phyloP scores from a whole-genome alignment of 2,113 vertebrate genomes.

The Rhinichthys klamathensis region DNA sequence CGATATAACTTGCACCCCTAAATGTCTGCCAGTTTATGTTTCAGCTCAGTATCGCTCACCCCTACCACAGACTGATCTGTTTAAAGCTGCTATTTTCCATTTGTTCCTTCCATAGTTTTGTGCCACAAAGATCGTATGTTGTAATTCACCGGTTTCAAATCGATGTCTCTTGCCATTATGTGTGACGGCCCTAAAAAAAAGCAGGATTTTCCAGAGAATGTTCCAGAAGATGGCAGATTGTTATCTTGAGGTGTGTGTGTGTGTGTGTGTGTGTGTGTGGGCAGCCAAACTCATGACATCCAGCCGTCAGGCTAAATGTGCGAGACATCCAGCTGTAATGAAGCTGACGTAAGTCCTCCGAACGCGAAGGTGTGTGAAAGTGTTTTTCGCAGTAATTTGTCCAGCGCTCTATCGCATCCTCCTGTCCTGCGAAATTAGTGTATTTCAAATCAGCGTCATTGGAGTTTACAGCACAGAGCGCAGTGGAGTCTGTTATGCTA shows the following conservation, averaged over 20 bases:
- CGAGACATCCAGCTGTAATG: slow-evolving; percentile 38
- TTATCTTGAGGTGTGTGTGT: slow-evolving; percentile 60
- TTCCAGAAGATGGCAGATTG: slow-evolving; percentile 52
- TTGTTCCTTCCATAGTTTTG: slow-evolving; percentile 1
- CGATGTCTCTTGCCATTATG: slow-evolving; percentile 11
- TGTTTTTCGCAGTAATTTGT: slow-evolving; percentile 25
- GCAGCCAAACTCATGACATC: neutral
- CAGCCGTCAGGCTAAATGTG: slow-evolving; percentile 17
- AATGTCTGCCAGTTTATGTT: neutral
- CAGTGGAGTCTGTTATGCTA: neutral
- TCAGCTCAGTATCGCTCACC: neutral
- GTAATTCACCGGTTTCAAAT: slow-evolving; percentile 33
- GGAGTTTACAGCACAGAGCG: neutral
- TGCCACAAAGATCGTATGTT: neutral
- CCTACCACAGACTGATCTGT: neutral
- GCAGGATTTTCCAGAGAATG: slow-evolving; percentile 51
- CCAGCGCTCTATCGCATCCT: neutral
- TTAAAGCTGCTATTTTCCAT: slow-evolving; percentile 1
- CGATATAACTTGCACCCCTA: no score
- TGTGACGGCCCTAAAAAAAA: slow-evolving; percentile 42
- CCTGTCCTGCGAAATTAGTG: neutral
- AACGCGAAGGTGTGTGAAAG: neutral
- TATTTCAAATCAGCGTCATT: neutral
- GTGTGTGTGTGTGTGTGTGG: slow-evolving; percentile 22
- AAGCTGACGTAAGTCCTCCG: slow-evolving; percentile 42